phyloP scores from a whole-genome alignment of 2,797 vertebrate species.

The Ambastaia sidthimunki region DNA sequence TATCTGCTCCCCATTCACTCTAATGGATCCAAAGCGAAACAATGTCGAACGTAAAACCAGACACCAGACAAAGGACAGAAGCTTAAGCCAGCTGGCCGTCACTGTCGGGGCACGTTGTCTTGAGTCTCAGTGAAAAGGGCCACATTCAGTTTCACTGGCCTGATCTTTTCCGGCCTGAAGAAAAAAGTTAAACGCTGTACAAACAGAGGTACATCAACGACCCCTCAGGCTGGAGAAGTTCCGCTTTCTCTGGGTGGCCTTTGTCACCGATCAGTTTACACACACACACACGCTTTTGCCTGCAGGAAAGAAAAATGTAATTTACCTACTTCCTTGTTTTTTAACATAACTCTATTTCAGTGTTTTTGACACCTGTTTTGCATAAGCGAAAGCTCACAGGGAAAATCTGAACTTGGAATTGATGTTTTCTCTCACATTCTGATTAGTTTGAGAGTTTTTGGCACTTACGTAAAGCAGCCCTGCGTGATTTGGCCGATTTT shows the following conservation, averaged over 20 bases:
- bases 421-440: not conserved
- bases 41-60: not conserved
- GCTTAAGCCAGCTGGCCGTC: conserved; percentile 2
- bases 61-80: not conserved
- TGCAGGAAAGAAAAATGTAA: conserved; percentile 26
- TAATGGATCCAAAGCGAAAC: not conserved
- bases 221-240: conserved; percentile 29
- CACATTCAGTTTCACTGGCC: conserved; percentile 10
- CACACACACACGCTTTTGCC: not conserved
- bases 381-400: not conserved
- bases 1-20: not conserved
- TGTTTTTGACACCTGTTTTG: not conserved
- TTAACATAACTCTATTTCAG: not conserved
- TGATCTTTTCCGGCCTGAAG: conserved; percentile 26
- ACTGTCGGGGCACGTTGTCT: conserved; percentile 16
- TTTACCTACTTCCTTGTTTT: conserved; percentile 13
- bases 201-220: conserved; percentile 33
- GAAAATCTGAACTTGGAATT: not conserved
- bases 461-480: not conserved
- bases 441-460: conserved; percentile 4
- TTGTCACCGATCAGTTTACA: conserved; percentile 34
- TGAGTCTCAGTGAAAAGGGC: conserved; percentile 29
- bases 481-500: conserved; percentile 13
- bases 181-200: conserved; percentile 27
- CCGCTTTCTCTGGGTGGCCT: conserved; percentile 42